A percentile compares a stretch with the other conserved stretches of the same genome.
phyloP scores from a whole-genome alignment of 2,113 vertebrate species.

The Pipa parva region DNA sequence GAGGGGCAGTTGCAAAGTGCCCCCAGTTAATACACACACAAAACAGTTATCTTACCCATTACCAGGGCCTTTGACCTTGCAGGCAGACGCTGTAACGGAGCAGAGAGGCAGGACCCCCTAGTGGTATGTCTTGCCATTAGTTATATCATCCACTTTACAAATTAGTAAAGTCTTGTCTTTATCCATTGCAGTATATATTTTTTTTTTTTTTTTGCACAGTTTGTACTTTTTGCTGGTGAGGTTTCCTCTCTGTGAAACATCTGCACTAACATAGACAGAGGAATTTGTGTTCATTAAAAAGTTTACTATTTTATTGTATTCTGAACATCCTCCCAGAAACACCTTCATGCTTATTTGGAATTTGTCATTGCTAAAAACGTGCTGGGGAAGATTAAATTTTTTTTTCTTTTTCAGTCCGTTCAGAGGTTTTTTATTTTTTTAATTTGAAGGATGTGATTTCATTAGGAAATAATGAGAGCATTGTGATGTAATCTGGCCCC shows the following conservation, averaged over 20 bases:
- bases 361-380: not conserved
- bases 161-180: too few species aligned
- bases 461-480: constrained; percentile 28
- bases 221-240: not conserved
- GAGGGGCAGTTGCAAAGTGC: too few species aligned
- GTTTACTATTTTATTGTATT: not conserved
- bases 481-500: constrained; percentile 4
- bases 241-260: not conserved
- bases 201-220: too few species aligned
- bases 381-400: not conserved
- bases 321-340: not conserved
- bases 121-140: not conserved
- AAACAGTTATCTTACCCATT: too few species aligned
- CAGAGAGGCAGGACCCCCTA: too few species aligned
- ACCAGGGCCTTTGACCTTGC: too few species aligned
- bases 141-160: too few species aligned
- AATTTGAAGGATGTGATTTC: constrained; percentile 21
- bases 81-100: too few species aligned
- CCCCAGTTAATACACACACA: too few species aligned
- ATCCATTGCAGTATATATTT: too few species aligned
- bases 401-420: not conserved
- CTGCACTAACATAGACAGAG: not conserved
- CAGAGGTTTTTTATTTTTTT: constrained; percentile 26
- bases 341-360: not conserved
- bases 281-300: not conserved